These are phyloP conservation scores for Anomalospiza imberbis DNA, from an alignment of 2,797 vertebrate species.

Conservation along the genomic window DNA sequence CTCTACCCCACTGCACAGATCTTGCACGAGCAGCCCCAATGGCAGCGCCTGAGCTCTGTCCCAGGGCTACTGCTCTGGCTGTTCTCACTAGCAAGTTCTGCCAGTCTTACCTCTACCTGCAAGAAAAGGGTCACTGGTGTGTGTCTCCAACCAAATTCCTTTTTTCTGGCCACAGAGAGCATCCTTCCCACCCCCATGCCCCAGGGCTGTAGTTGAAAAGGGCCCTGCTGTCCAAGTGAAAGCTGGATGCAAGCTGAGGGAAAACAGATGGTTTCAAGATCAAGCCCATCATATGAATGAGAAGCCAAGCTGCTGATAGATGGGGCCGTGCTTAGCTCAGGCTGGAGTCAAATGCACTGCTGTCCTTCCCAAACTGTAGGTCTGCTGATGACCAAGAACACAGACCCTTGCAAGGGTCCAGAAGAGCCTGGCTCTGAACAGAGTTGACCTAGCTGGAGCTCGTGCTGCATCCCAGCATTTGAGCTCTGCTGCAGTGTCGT, in stretches of 20 bases:
- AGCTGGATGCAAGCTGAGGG: slow-evolving; percentile 33
- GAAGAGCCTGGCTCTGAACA: neutral
- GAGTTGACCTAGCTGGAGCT: neutral
- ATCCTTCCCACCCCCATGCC: neutral
- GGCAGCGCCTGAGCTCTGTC: neutral
- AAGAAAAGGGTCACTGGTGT: neutral
- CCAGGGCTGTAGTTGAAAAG: neutral
- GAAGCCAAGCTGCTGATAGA: slow-evolving; percentile 43
- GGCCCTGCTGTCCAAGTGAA: neutral
- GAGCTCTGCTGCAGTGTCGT: neutral
- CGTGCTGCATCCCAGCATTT: rapidly evolving
- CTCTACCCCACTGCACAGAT: neutral
- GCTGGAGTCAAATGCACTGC: neutral
- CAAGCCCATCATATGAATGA: neutral
- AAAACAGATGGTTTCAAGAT: slow-evolving; percentile 54
- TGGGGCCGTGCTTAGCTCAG: neutral
- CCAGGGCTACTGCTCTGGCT: neutral
- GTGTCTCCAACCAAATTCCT: neutral
- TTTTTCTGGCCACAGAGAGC: neutral
- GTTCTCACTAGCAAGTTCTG: neutral
- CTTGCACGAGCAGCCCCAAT: rapidly evolving
- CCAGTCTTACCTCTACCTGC: neutral
- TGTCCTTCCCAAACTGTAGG: neutral
- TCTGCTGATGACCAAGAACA: neutral
- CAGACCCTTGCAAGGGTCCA: neutral